These are phyloP conservation scores for Apotomis betuletana DNA, from an alignment of 2,888 invertebrate species.

Conservation along the genomic window DNA sequence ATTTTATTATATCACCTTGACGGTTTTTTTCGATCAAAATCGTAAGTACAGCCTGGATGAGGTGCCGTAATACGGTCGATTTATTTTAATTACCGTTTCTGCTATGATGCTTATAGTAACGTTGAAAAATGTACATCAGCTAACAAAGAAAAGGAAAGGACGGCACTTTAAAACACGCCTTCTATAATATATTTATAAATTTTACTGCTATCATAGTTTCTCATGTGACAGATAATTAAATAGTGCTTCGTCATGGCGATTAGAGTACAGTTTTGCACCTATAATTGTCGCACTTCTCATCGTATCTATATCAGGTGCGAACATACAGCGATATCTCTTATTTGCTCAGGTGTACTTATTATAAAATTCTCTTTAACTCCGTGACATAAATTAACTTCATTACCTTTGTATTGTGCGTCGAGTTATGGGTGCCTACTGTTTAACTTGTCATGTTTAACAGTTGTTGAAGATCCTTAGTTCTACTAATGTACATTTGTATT, in stretches of 20 bases:
- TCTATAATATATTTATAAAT: no score
- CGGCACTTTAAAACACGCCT: no score
- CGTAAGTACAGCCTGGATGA: no score
- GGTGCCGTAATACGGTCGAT: no score
- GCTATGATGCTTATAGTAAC: no score
- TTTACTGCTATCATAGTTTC: background rate
- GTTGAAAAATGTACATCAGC: no score
- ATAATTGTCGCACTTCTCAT: background rate
- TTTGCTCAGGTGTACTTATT: conserved; percentile 27
- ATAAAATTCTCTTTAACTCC: conserved; percentile 7
- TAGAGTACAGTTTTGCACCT: no score
- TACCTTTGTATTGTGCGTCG: conserved; percentile 31
- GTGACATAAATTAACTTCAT: conserved; percentile 40
- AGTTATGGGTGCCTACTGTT: conserved; percentile 16
- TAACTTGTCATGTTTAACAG: conserved; percentile 5
- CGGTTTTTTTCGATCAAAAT: no score
- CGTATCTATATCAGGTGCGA: background rate
- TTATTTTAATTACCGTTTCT: no score
- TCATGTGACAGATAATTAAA: background rate
- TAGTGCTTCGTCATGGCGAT: background rate
- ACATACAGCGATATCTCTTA: background rate
- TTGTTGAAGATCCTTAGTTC: background rate
- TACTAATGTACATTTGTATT: background rate
- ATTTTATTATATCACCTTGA: no score
- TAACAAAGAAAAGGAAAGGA: no score